phyloP scores from a whole-genome alignment of 1,140 invertebrate species.

The Asobara japonica region DNA sequence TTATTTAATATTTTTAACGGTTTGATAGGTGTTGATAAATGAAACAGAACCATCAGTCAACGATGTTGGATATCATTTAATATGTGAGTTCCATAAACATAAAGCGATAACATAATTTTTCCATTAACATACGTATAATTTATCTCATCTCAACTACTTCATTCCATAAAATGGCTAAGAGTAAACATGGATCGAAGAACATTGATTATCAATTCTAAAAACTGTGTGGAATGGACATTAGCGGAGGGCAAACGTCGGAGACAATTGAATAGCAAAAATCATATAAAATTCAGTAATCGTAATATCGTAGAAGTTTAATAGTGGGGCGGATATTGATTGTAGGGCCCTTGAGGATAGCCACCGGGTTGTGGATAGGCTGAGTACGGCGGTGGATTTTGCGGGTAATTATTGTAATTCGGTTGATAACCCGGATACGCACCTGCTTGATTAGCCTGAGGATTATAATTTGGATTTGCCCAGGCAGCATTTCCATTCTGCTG shows the following conservation, averaged over 20 bases:
- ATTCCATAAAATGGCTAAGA: not conserved
- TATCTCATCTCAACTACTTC: not conserved
- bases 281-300: not conserved
- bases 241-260: not conserved
- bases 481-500: constrained; percentile 55
- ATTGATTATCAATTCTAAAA: not conserved
- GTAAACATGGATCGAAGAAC: not conserved
- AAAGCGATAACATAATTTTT: constrained; percentile 14
- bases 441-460: constrained; percentile 62
- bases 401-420: constrained; percentile 52
- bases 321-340: constrained; percentile 41
- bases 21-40: constrained; percentile 9
- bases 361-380: constrained; percentile 41
- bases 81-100: constrained; percentile 9
- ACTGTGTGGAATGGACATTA: not conserved
- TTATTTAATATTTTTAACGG: not conserved
- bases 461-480: constrained; percentile 63
- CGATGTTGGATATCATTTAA: constrained; percentile 11
- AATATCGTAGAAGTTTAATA: constrained; percentile 28
- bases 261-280: not conserved
- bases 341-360: constrained; percentile 32
- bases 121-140: not conserved
- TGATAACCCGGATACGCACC: constrained; percentile 63
- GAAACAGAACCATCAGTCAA: constrained; percentile 7
- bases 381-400: constrained; percentile 55